phyloP scores from a whole-genome alignment of 2,888 invertebrate species.

The Conchocele bisecta region DNA sequence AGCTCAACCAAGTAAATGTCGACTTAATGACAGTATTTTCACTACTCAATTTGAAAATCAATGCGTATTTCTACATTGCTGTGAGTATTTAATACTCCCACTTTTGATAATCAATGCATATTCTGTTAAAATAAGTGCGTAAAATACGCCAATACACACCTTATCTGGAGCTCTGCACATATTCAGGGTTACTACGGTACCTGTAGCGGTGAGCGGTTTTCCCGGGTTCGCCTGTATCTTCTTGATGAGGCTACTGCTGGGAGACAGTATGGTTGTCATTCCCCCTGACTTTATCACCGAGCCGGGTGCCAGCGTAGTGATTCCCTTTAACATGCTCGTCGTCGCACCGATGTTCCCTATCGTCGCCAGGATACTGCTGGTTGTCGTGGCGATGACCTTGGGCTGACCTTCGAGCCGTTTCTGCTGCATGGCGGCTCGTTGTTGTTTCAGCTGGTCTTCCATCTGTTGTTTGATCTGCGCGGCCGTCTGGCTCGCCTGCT shows the following conservation, averaged over 20 bases:
- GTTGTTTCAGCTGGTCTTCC: constrained; percentile 94
- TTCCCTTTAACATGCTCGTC: constrained; percentile 62
- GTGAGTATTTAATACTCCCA: too few species aligned
- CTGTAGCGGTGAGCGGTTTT: constrained; percentile 57
- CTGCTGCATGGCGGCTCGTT: constrained; percentile 94
- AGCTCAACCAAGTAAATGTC: too few species aligned
- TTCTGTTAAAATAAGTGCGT: too few species aligned
- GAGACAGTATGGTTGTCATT: constrained; percentile 59
- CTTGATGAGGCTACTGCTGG: constrained; percentile 66
- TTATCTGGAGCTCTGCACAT: too few species aligned
- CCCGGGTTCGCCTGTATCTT: constrained; percentile 75
- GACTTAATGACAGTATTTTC: too few species aligned
- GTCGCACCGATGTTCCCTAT: background rate
- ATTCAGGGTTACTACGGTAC: background rate
- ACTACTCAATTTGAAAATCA: too few species aligned
- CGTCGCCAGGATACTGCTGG: constrained; percentile 24
- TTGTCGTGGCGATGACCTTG: constrained; percentile 51
- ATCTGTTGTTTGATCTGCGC: constrained; percentile 88
- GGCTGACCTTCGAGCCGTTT: constrained; percentile 85
- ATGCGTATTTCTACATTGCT: too few species aligned
- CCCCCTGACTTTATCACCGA: constrained; percentile 62
- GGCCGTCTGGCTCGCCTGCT: constrained; percentile 72
- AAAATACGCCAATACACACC: too few species aligned
- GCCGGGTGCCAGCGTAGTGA: constrained; percentile 77
- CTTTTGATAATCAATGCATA: too few species aligned